Base-by-base conservation (phyloP, 2,888 invertebrate species). In the Ceriagrion tenellum region DNA sequence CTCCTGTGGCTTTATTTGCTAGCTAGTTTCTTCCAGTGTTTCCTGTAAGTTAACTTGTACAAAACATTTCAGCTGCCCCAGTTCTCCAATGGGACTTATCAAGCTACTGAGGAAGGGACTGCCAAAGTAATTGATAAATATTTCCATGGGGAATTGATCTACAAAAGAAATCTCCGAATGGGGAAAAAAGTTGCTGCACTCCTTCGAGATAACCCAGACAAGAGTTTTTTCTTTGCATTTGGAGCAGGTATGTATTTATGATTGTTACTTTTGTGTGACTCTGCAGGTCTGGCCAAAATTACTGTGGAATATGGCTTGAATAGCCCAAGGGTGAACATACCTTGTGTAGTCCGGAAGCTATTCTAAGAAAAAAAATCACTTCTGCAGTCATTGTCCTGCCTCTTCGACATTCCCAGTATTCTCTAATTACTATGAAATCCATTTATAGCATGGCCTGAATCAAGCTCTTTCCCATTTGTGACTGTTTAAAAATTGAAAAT, bases 181-280 rank as follows among this genome's bases (percentile, higher is more conserved):
- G 97, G 97, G 26, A 96, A 96, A 47, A 96, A 97, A 95, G 97
- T 97, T 3, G 96, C 96, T 20, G 96, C 96, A 69, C 96, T 97
- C 69, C 96, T 97, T 26, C 95, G 96, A 35, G 96, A 96, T n/a
- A 96, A 97, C 95, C 97, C 97, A 0, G 96, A 97, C 88, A 96
- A 96, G 95, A 97, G 96, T 91, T 97, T 97, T 96, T 97, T 97
- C 96, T 97, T 97, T 96, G 97, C 97, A 90, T 97, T 97, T 96
- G 97, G 97, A 95, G 97, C 97, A 96, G 97, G 97, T 96, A 55
- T 55, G n/a, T 97, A 97, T 96, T 97, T 97, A 96, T 40, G 30
- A 18, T 74, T 40, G 26, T 26, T 18, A 55, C 6, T 30, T 10
- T 30, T 6, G 35, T 91, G 10, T 8, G 59, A n/a, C 23, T 69